These are phyloP conservation scores for Mystacides longicornis DNA, from an alignment of 2,888 invertebrate genomes.

Conservation along the genomic window DNA sequence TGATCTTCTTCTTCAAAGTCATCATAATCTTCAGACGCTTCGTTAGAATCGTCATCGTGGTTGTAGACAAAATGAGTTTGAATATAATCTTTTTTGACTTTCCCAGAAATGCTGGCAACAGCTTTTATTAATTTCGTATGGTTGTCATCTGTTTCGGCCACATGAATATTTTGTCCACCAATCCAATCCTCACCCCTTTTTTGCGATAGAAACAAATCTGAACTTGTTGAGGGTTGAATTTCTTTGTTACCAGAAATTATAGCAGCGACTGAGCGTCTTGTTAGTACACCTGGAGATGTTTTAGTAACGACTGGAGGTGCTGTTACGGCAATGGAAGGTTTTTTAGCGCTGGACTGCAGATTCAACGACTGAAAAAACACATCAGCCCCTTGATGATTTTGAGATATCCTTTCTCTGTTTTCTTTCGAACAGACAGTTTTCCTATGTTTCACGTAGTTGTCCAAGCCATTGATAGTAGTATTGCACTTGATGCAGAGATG, in stretches of 20 bases:
- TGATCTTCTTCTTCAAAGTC: constrained; percentile 48
- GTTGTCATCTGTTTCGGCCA: constrained; percentile 49
- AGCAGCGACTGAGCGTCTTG: constrained; percentile 38
- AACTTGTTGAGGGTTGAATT: constrained; percentile 6
- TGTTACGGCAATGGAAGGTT: constrained; percentile 46
- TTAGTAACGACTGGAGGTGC: constrained; percentile 36
- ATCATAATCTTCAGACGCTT: constrained; percentile 50
- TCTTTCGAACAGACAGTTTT: constrained; percentile 58
- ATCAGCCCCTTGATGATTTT: constrained; percentile 66
- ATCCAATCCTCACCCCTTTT: constrained; percentile 55
- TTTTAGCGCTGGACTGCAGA: constrained; percentile 65
- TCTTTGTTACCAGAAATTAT: constrained; percentile 29
- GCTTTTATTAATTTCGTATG: constrained; percentile 58
- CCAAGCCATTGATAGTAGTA: constrained; percentile 72
- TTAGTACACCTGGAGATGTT: constrained; percentile 36
- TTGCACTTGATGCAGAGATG: constrained; percentile 87
- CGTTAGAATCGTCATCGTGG: constrained; percentile 46
- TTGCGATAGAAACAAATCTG: constrained; percentile 25
- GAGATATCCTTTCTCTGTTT: constrained; percentile 37
- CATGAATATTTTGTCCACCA: constrained; percentile 50
- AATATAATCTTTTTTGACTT: constrained; percentile 44
- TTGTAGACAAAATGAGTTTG: constrained; percentile 38
- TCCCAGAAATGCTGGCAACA: constrained; percentile 55
- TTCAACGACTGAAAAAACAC: constrained; percentile 82
- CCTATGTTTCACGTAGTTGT: constrained; percentile 78